A percentile compares a stretch with the other conserved stretches of the same genome.
Conservation (phyloP, 2,797 vertebrate species). For the Pitangus sulphuratus region DNA sequence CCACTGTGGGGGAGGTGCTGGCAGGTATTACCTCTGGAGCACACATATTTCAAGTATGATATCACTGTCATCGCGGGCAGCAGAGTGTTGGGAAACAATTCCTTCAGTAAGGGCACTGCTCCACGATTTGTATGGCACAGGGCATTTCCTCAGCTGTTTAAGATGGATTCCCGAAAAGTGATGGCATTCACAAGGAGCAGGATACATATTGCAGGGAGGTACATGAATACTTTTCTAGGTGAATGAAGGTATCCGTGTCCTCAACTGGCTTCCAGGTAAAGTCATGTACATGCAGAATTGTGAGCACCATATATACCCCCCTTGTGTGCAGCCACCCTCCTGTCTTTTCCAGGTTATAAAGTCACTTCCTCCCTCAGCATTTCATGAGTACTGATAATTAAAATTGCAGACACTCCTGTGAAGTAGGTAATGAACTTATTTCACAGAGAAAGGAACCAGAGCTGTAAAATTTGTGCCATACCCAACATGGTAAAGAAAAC, state of each 20-base stretch:
- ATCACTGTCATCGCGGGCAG: rapidly evolving
- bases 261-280: background rate
- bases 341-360: background rate
- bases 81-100: background rate
- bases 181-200: background rate
- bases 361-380: background rate
- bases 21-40: background rate
- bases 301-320: rapidly evolving
- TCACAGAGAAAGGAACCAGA: background rate
- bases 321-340: rapidly evolving
- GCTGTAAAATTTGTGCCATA: background rate
- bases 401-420: background rate
- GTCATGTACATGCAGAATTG: rapidly evolving
- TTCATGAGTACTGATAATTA: background rate
- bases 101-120: background rate
- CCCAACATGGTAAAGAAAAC: background rate
- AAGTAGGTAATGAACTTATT: background rate
- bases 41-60: rapidly evolving
- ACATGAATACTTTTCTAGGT: background rate
- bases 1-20: background rate
- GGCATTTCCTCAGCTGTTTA: background rate
- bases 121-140: background rate
- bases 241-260: background rate
- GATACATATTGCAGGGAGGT: rapidly evolving
- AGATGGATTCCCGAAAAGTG: background rate